Evolutionary conservation across 1,140 invertebrate species (phyloP).

Genomic region (Drosophila parabipectinata): DNA sequence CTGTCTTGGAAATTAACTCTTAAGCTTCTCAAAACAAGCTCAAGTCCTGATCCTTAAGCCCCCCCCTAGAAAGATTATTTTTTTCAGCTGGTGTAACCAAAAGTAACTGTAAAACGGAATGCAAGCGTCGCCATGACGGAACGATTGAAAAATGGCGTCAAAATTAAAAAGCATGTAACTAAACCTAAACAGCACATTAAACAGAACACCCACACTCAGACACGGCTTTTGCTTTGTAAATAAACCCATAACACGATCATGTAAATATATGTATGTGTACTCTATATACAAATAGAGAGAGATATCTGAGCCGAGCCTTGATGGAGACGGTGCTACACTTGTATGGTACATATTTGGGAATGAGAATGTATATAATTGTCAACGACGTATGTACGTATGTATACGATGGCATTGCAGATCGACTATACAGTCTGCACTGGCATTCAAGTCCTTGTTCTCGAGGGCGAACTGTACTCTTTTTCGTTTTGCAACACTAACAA

Average conservation of each 20-base stretch:
- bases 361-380: conserved; percentile 64
- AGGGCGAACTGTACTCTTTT: conserved; percentile 4
- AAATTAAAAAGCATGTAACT: conserved; percentile 31
- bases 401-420: conserved; percentile 24
- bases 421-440: conserved; percentile 9
- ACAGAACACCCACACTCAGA: conserved; percentile 20
- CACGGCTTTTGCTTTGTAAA: conserved; percentile 57
- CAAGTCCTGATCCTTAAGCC: not conserved
- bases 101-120: conserved; percentile 45
- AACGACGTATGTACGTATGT: conserved; percentile 60
- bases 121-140: conserved; percentile 5
- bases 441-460: not conserved
- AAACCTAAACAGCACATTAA: conserved; percentile 26
- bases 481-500: conserved; percentile 23
- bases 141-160: conserved; percentile 1
- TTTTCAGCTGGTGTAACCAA: not conserved
- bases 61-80: not conserved
- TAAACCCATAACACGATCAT: conserved; percentile 27
- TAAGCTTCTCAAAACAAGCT: not conserved
- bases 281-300: conserved; percentile 6
- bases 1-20: not conserved
- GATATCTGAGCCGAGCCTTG: conserved; percentile 14
- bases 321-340: conserved; percentile 7
- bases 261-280: conserved; percentile 4
- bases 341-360: conserved; percentile 39